These are phyloP conservation scores for Riptortus pedestris DNA, from an alignment of 1,140 invertebrate genomes.

Conservation along the genomic window DNA sequence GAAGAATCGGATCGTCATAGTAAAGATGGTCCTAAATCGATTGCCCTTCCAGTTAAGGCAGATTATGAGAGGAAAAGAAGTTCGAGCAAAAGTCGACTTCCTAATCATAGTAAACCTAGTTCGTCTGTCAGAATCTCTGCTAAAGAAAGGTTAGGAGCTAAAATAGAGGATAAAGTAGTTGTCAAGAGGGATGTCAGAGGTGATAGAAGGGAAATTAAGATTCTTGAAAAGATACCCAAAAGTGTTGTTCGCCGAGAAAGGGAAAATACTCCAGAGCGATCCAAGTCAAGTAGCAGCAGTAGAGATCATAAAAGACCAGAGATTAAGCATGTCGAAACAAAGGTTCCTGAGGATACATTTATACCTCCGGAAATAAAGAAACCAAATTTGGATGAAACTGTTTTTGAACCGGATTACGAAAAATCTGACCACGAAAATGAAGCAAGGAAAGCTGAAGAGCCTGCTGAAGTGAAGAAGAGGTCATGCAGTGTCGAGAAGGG, in stretches of 20 bases:
- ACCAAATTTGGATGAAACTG: constrained; percentile 23
- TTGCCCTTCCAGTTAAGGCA: background rate
- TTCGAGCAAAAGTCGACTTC: background rate
- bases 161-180: constrained; percentile 31
- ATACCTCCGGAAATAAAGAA: background rate
- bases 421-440: constrained; percentile 14
- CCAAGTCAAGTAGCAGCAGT: constrained; percentile 21
- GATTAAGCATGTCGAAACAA: constrained; percentile 8
- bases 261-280: constrained; percentile 20
- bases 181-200: constrained; percentile 20
- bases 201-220: constrained; percentile 19
- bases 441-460: background rate
- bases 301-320: constrained; percentile 25
- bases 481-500: background rate
- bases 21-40: background rate
- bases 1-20: constrained; percentile 18
- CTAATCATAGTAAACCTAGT: background rate
- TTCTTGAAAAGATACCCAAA: constrained; percentile 18
- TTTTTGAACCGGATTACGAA: constrained; percentile 29
- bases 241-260: constrained; percentile 22
- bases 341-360: background rate
- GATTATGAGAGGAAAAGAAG: constrained; percentile 14
- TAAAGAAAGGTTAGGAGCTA: constrained; percentile 34
- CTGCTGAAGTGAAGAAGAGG: background rate
- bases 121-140: constrained; percentile 29